These are phyloP conservation scores for Oxyruncus cristatus DNA, from an alignment of 2,113 vertebrate genomes.

Conservation along the genomic window DNA sequence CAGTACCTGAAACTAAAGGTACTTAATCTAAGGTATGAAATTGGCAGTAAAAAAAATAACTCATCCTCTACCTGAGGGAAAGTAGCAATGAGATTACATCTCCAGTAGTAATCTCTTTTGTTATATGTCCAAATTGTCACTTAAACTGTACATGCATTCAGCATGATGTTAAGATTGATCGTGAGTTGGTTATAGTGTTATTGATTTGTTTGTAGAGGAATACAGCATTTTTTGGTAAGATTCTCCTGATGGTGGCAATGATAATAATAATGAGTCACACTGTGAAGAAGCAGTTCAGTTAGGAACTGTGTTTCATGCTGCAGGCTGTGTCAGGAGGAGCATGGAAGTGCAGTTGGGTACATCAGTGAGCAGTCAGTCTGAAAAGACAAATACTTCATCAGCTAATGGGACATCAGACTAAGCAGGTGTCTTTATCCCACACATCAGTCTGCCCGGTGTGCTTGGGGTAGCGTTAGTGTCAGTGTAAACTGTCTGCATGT, in stretches of 20 bases:
- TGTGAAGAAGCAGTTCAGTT: neutral
- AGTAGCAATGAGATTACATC: neutral
- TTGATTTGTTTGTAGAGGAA: neutral
- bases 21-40: neutral
- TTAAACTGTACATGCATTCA: neutral
- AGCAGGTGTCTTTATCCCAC: neutral
- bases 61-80: neutral
- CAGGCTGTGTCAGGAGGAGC: neutral
- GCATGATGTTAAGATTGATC: neutral
- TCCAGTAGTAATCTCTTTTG: neutral
- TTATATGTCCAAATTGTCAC: neutral
- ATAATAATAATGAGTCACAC: neutral
- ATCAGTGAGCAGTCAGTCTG: neutral
- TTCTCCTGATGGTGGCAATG: neutral
- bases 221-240: neutral
- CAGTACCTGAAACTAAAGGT: neutral
- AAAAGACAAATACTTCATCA: neutral
- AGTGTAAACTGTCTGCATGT: fast-evolving
- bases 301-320: neutral
- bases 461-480: neutral
- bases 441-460: neutral
- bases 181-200: neutral
- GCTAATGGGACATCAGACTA: neutral
- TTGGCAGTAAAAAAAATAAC: neutral
- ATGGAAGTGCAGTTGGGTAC: neutral